phyloP scores from a whole-genome alignment of 2,888 invertebrate species.

The Tethea ocularis region DNA sequence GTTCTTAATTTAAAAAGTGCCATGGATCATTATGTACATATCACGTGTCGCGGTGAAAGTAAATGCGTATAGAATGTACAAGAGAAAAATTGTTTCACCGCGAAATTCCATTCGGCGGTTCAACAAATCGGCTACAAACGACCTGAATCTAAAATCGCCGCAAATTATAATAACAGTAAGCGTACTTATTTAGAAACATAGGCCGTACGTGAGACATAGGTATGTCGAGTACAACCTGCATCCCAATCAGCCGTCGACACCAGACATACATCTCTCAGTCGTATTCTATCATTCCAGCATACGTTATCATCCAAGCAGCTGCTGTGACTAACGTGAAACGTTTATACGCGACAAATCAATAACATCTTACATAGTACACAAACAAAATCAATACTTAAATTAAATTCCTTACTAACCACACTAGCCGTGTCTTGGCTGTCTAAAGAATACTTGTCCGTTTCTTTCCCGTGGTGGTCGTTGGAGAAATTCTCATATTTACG shows the following conservation, averaged over 20 bases:
- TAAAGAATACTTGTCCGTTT: constrained; percentile 79
- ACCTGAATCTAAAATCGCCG: neutral
- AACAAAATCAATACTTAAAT: constrained; percentile 81
- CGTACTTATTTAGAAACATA: constrained; percentile 41
- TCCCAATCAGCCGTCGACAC: neutral
- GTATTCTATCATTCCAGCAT: neutral
- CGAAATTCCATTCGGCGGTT: neutral
- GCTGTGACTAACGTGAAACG: constrained; percentile 39
- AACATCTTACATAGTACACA: constrained; percentile 64
- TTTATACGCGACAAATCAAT: constrained; percentile 64
- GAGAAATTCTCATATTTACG: constrained; percentile 81
- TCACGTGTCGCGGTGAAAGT: constrained; percentile 27
- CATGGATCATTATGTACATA: neutral
- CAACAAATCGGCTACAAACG: neutral
- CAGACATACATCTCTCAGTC: neutral
- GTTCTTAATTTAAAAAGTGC: neutral
- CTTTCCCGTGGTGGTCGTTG: constrained; percentile 74
- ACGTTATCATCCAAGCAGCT: constrained; percentile 13
- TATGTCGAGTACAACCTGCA: neutral
- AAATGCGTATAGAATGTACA: constrained; percentile 10
- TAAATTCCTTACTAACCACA: constrained; percentile 73
- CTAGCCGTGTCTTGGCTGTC: constrained; percentile 81
- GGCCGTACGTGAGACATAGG: constrained; percentile 37
- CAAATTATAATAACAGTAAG: neutral
- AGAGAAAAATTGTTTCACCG: constrained; percentile 1